Evolutionary conservation across 2,888 invertebrate species (phyloP).

Genomic region (Morpho helenor): DNA sequence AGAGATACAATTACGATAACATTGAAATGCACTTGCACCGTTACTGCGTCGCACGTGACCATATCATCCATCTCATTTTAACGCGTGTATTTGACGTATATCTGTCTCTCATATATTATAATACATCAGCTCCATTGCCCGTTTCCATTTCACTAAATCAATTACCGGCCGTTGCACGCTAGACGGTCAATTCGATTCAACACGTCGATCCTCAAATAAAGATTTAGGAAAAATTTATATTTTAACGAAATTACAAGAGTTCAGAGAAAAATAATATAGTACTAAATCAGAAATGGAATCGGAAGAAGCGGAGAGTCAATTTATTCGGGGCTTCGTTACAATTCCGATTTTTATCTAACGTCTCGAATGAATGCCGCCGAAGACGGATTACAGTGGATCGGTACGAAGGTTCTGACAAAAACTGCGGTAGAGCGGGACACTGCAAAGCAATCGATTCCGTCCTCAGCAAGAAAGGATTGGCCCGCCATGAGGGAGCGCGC

Average conservation of each 20-base stretch:
- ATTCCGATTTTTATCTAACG: slow-evolving; percentile 68
- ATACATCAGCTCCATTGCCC: slow-evolving; percentile 68
- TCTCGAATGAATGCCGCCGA: slow-evolving; percentile 63
- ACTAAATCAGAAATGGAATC: slow-evolving; percentile 52
- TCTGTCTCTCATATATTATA: slow-evolving; percentile 63
- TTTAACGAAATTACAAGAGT: slow-evolving; percentile 31
- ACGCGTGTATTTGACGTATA: slow-evolving; percentile 44
- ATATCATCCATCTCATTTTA: slow-evolving; percentile 58
- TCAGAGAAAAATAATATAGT: slow-evolving; percentile 52
- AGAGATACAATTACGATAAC: slow-evolving; percentile 62
- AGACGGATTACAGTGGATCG: slow-evolving; percentile 72
- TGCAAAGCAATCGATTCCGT: slow-evolving; percentile 67
- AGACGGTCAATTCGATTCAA: slow-evolving; percentile 41
- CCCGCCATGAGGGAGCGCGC: slow-evolving; percentile 56
- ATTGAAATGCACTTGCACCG: slow-evolving; percentile 58
- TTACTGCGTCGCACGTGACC: slow-evolving; percentile 45
- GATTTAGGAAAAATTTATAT: background rate
- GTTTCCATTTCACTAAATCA: slow-evolving; percentile 77
- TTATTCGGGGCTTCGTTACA: slow-evolving; percentile 64
- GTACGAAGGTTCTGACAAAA: slow-evolving; percentile 56
- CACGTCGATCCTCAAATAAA: slow-evolving; percentile 27
- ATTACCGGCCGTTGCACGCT: slow-evolving; percentile 51
- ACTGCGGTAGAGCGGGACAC: slow-evolving; percentile 70
- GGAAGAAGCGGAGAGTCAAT: slow-evolving; percentile 58
- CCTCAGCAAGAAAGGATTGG: slow-evolving; percentile 63